Evolutionary conservation across 1,140 invertebrate genomes (phyloP), one percentile per base, ranked within the genome.

Genomic region (Neodiprion pinetum): DNA sequence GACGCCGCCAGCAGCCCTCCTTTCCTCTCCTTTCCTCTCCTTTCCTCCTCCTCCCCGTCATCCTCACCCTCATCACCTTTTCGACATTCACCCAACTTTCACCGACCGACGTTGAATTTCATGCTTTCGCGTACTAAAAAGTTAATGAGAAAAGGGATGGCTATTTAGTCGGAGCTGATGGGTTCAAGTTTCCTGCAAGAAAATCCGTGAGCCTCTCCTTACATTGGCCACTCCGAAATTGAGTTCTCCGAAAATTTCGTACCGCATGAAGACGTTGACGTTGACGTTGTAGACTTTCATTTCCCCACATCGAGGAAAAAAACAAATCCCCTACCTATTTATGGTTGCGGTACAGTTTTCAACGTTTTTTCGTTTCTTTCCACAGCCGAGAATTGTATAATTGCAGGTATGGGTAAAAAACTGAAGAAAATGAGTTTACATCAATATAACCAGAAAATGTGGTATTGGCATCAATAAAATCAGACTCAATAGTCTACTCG

Each of bases 91-190:
- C 28, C 28, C 28, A 40, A 12, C n/a, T 12, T 61, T 11, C 53
- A 11, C n/a, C 53, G n/a, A 12, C 11, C 53, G 11, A 12, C 53
- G n/a, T 17, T 14, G 53, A 12, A 14, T 14, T 61, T 61, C n/a
- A 14, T 61, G 11, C n/a, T 61, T 61, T 61, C 53, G n/a, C 11
- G 82, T 84, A 87, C 86, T 86, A 88, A 87, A 86, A 88, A 87
- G 85, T 88, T 87, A 88, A 88, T 85, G 86, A 86, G 85, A 86
- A 87, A 84, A 79, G 82, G 82, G 78, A 83, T 82, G 84, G 28
- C 78, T 85, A 84, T 85, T 87, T 87, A 85, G 82, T 69, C 40
- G 67, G 21, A 17, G 40, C 67, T 69, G 68, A 69, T 50, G 71
- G 72, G 74, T 73, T 74, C 72, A 65, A 14, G 61, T 65, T 66